Conservation (phyloP, 1,140 invertebrate species). For the Platyscapa corneri region DNA sequence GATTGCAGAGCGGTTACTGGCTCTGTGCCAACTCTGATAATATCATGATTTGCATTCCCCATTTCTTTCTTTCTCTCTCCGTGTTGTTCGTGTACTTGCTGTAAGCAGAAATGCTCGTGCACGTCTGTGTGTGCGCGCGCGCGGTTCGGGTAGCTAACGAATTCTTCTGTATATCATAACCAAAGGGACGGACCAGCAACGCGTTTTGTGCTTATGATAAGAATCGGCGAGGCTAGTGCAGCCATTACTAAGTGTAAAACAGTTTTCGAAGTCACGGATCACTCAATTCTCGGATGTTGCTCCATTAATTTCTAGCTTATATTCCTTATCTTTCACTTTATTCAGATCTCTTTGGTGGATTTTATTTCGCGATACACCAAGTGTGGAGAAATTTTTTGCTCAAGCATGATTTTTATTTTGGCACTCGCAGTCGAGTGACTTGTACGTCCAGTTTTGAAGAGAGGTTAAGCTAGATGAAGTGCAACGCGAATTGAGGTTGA, state of each 20-base stretch:
- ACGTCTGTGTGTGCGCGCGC: no score
- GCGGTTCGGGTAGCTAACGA: neutral
- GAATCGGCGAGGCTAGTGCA: neutral
- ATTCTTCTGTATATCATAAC: neutral
- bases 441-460: neutral
- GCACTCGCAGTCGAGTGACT: neutral
- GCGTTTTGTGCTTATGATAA: neutral
- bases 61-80: neutral
- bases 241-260: neutral
- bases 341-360: neutral
- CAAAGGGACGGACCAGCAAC: neutral
- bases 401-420: constrained; percentile 10
- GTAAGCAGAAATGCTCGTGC: neutral
- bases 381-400: neutral
- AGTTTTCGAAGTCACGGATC: neutral
- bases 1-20: constrained; percentile 56
- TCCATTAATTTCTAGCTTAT: neutral
- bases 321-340: neutral
- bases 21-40: constrained; percentile 49
- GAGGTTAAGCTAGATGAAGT: neutral
- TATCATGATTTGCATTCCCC: constrained; percentile 34
- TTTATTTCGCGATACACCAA: neutral
- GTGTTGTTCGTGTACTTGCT: neutral
- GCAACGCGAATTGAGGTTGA: neutral
- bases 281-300: neutral